These are phyloP conservation scores for Trinectes maculatus DNA, from an alignment of 2,113 vertebrate genomes.

Conservation along the genomic window DNA sequence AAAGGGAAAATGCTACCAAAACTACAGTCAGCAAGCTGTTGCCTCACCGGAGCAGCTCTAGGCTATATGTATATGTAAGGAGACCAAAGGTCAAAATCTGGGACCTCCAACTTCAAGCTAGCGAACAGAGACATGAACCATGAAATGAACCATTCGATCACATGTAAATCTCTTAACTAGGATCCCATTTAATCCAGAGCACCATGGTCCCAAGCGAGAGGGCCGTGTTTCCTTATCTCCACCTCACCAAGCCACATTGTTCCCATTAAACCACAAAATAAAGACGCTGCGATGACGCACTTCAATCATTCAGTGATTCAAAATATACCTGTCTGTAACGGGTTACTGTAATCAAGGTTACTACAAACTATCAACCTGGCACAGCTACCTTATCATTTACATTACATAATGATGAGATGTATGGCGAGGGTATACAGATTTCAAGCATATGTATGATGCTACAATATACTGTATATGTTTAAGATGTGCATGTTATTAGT, in stretches of 20 bases:
- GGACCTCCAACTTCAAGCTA: slow-evolving; percentile 3
- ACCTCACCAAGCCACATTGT: neutral
- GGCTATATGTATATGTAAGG: slow-evolving; percentile 4
- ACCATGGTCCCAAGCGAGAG: slow-evolving; percentile 15
- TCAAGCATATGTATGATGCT: too few relatives aligned
- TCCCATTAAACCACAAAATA: slow-evolving; percentile 23
- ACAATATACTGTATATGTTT: too few relatives aligned
- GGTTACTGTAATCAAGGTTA: neutral
- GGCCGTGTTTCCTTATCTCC: slow-evolving; percentile 3
- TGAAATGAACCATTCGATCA: neutral
- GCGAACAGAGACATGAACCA: neutral
- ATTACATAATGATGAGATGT: too few relatives aligned
- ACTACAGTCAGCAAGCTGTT: slow-evolving; percentile 4
- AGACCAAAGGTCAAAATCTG: neutral
- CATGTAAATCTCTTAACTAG: slow-evolving; percentile 25
- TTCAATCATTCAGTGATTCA: slow-evolving; percentile 10
- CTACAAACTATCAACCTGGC: too few relatives aligned
- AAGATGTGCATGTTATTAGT: too few relatives aligned
- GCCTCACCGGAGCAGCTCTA: neutral
- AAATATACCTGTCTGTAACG: neutral
- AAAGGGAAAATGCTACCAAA: slow-evolving; percentile 11
- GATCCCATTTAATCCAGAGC: slow-evolving; percentile 24
- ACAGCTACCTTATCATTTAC: too few relatives aligned
- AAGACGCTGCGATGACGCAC: neutral
- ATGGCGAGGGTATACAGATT: too few relatives aligned